Percentiles rank a stretch among this genome's conserved stretches.
These are phyloP conservation scores for Ceyx erithaca DNA, from an alignment of 2,797 vertebrate genomes.

Conservation along the genomic window DNA sequence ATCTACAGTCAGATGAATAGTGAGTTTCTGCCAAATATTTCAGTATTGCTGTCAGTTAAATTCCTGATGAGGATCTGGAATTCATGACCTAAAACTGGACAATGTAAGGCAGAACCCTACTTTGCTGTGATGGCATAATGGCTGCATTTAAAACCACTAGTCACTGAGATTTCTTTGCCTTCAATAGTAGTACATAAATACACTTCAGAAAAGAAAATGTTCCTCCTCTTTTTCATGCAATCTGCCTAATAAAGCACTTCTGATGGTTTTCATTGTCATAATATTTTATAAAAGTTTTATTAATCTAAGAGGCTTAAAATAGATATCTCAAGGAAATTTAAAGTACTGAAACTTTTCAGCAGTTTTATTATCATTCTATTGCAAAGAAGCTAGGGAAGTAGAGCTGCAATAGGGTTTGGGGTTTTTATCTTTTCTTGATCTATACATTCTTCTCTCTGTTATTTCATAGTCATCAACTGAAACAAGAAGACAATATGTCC, in stretches of 20 bases:
- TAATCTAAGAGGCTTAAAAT: constrained; percentile 17
- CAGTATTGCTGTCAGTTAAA: not conserved
- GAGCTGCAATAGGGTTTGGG: fast-evolving
- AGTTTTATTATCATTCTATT: not conserved
- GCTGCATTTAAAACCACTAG: not conserved
- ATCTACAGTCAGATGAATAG: not conserved
- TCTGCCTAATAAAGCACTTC: not conserved
- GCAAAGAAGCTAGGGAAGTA: not conserved
- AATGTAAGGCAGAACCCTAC: not conserved
- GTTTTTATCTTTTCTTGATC: not conserved
- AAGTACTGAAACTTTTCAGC: not conserved
- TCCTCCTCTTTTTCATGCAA: not conserved
- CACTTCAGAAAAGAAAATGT: not conserved
- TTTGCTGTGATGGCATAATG: not conserved
- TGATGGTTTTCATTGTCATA: not conserved
- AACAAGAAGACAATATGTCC: not conserved
- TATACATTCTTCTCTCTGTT: not conserved
- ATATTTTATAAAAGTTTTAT: constrained; percentile 6
- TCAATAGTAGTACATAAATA: not conserved
- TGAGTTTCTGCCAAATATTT: not conserved
- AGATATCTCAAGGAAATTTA: not conserved
- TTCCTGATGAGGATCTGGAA: not conserved
- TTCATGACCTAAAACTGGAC: not conserved
- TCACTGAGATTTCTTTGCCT: not conserved
- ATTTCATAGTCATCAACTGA: not conserved